phyloP scores from a whole-genome alignment of 2,888 invertebrate species.

The Cheilosia vernalis region DNA sequence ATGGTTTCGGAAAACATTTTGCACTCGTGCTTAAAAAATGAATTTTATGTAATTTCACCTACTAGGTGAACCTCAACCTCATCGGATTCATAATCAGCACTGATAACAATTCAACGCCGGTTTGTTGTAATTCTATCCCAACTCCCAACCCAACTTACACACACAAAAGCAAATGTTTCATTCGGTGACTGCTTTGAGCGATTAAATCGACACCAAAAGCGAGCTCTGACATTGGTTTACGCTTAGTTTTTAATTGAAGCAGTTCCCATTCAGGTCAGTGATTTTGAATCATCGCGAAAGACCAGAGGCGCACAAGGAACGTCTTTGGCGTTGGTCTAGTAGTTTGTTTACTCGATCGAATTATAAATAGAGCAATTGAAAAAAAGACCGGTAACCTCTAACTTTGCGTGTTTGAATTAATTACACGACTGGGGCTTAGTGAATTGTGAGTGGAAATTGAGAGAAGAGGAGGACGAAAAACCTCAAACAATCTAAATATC shows the following conservation, averaged over 20 bases:
- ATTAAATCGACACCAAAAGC: conserved; percentile 59
- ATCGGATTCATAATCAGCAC: neutral
- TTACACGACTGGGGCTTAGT: neutral
- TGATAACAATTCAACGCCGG: conserved; percentile 50
- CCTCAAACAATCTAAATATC: no score
- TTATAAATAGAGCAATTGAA: neutral
- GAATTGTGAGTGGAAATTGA: conserved; percentile 16
- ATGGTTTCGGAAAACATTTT: no score
- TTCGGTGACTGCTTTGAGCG: conserved; percentile 24
- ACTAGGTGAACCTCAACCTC: neutral
- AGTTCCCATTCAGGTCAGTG: conserved; percentile 37
- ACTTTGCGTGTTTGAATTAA: conserved; percentile 24
- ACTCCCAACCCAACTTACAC: neutral
- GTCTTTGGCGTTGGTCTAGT: neutral
- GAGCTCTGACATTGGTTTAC: conserved; percentile 25
- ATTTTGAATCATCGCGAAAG: conserved; percentile 19
- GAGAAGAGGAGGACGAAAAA: neutral
- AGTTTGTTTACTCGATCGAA: neutral
- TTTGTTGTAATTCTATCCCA: neutral
- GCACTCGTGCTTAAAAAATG: neutral
- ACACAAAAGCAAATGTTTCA: conserved; percentile 29
- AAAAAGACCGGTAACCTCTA: conserved; percentile 7
- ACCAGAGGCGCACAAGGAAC: neutral
- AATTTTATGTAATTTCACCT: conserved; percentile 12
- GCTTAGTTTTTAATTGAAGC: conserved; percentile 48